Base-by-base conservation (phyloP, 2,797 vertebrate species). In the Halcyon smyrnensis region DNA sequence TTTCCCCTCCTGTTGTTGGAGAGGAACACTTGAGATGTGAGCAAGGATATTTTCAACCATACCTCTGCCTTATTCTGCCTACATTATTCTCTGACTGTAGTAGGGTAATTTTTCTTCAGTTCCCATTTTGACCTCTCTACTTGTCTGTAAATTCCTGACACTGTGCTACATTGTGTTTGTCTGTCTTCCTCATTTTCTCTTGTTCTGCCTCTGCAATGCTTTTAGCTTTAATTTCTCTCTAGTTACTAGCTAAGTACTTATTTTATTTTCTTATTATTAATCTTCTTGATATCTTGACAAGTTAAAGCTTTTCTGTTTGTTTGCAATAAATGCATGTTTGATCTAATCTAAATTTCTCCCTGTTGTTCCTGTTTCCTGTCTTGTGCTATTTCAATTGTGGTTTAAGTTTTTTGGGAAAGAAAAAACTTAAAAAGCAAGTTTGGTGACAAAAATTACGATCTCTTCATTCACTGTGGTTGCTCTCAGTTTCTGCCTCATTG, bases 151-250 rank as follows among this genome's bases (percentile, higher is more conserved):
- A 50, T 19, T 74, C 18, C 36, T 80, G 27, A 32, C 1, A 46
- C 23, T 46, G 1, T 5, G 8, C 23, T 59, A 15, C 3, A 13
- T 12, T 37, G 1, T 25, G 2, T 48, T 45, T 23, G 2, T 59
- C 2, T 41, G 11, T 43, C 17, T 67, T 86, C 21, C 18, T 54
- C 8, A 12, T 74, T 48, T 82, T 53, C 28, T 37, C 14, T 50
- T 60, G 2, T 70, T 90, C 41, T 57, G 25, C 41, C 9, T 60
- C 8, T 56, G 13, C 34, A 62, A 17, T 4, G 1, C 12, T 9
- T 54, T 76, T 75, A 59, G 15, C 8, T 84, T 84, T 78, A 68
- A 59, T 70, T 75, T 86, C 10, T 1, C 12, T 56, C 15, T 64
- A 24, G 20, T 50, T 78, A 50, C 2, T 77, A 70, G 7, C 30